Evolutionary conservation across 2,797 vertebrate genomes (phyloP).

Genomic region (Nyctibius grandis): DNA sequence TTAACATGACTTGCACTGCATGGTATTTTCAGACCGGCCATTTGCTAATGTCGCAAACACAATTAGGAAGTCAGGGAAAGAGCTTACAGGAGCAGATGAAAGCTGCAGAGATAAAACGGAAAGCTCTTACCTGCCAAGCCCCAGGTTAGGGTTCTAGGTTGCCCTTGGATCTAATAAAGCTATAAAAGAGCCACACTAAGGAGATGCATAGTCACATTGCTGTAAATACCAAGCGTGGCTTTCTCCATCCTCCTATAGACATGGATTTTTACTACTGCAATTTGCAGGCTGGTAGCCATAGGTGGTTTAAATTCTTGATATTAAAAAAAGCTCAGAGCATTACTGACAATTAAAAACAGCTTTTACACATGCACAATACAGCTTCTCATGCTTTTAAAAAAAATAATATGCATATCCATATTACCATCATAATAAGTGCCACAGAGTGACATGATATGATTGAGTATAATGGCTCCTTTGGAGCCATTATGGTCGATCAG

Average conservation of each 20-base stretch:
- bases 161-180: not conserved
- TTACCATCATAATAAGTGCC: constrained; percentile 71
- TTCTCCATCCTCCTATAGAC: not conserved
- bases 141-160: constrained; percentile 36
- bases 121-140: constrained; percentile 54
- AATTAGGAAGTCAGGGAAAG: constrained; percentile 43
- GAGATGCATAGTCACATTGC: not conserved
- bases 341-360: constrained; percentile 73
- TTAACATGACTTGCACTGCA: constrained; percentile 7
- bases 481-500: constrained; percentile 76
- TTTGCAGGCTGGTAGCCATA: constrained; percentile 33
- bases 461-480: constrained; percentile 71
- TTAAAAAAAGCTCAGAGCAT: constrained; percentile 49
- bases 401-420: constrained; percentile 74
- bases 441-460: constrained; percentile 76
- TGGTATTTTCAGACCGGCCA: constrained; percentile 32
- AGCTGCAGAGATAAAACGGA: constrained; percentile 43
- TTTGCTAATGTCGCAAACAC: constrained; percentile 42
- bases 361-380: constrained; percentile 66
- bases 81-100: constrained; percentile 6
- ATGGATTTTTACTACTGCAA: not conserved
- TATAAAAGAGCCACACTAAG: not conserved
- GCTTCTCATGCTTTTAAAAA: constrained; percentile 49
- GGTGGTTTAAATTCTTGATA: constrained; percentile 40
- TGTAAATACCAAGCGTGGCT: not conserved